Evolutionary conservation across 2,888 invertebrate species (phyloP).

Genomic region (Hofmannophila pseudospretella): DNA sequence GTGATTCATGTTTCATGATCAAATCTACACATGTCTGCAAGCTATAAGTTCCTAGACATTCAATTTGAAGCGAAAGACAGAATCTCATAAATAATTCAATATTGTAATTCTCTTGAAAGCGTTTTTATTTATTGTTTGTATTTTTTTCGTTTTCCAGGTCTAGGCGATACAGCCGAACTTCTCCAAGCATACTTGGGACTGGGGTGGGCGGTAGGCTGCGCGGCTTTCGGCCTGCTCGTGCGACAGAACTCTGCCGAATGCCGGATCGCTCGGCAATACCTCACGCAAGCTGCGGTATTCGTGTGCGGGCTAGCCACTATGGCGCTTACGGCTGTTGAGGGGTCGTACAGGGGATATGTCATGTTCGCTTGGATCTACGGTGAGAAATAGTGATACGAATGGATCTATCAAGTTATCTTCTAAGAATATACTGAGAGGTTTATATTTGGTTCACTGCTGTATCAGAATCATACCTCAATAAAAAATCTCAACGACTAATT

Average conservation of each 20-base stretch:
- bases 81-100: too few species aligned
- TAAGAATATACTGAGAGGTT: too few species aligned
- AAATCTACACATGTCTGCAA: too few species aligned
- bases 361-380: slow-evolving; percentile 90
- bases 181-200: slow-evolving; percentile 88
- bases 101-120: too few species aligned
- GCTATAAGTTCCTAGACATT: too few species aligned
- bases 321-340: slow-evolving; percentile 86
- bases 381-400: slow-evolving; percentile 35
- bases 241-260: slow-evolving; percentile 90
- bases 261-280: slow-evolving; percentile 89
- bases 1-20: too few species aligned
- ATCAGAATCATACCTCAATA: too few species aligned
- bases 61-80: too few species aligned
- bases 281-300: slow-evolving; percentile 88
- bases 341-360: slow-evolving; percentile 86
- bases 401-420: too few species aligned
- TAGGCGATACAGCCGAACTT: slow-evolving; percentile 79
- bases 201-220: slow-evolving; percentile 90
- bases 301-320: slow-evolving; percentile 87
- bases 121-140: too few species aligned
- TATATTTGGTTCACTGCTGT: too few species aligned
- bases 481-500: too few species aligned
- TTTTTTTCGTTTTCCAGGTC: slow-evolving; percentile 48
- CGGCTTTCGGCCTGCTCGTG: slow-evolving; percentile 89